phyloP scores from a whole-genome alignment of 37 sponge, comb jelly and placozoan genomes.

The Hormiphora californensis region DNA sequence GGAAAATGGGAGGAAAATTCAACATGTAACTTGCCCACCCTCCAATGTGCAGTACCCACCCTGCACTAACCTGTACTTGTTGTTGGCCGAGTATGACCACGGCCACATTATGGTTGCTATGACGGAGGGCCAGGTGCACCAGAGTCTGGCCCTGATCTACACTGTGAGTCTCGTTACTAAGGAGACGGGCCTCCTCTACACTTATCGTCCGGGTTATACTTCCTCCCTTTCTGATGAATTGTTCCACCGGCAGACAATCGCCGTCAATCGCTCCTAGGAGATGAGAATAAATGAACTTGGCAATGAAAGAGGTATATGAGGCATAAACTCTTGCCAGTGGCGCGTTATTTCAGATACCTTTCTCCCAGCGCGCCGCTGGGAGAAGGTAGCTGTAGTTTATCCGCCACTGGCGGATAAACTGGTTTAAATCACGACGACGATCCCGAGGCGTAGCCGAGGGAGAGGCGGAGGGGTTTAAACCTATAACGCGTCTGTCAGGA shows the following conservation, averaged over 20 bases:
- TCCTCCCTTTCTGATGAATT: conserved; percentile 1
- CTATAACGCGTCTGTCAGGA: no score
- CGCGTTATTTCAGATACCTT: no score
- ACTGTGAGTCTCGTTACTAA: conserved; percentile 10
- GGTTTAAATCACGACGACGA: no score
- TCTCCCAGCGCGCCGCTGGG: no score
- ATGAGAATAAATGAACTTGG: neutral
- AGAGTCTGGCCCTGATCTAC: conserved; percentile 48
- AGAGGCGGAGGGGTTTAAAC: no score
- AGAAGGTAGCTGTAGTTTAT: no score
- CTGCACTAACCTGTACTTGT: conserved; percentile 3
- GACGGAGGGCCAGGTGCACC: neutral
- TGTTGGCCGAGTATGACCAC: conserved; percentile 42
- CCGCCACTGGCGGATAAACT: no score
- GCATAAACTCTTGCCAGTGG: no score
- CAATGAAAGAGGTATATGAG: no score
- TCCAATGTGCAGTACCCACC: neutral
- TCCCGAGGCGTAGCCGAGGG: no score
- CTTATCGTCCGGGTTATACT: conserved; percentile 21
- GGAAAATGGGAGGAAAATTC: no score
- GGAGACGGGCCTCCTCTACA: neutral
- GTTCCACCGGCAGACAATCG: conserved; percentile 2
- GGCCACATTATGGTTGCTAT: conserved; percentile 24
- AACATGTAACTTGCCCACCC: no score
- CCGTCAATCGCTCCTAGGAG: conserved; percentile 35